A percentile compares a stretch with the other conserved stretches of the same genome.
These are phyloP conservation scores for Drosophila suboccidentalis DNA, from an alignment of 2,888 invertebrate genomes.

Conservation along the genomic window DNA sequence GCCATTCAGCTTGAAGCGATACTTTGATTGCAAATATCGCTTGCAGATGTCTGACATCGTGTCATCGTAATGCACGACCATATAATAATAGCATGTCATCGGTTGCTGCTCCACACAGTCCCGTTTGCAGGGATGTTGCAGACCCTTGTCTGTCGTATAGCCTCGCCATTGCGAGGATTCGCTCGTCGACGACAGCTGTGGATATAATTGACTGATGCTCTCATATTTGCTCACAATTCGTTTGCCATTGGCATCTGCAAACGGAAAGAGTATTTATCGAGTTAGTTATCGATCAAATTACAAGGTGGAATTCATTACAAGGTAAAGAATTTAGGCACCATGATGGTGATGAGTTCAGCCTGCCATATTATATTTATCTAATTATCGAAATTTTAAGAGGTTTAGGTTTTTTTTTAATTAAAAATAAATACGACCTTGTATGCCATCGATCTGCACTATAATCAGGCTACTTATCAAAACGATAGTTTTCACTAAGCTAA, in stretches of 20 bases:
- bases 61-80: constrained; percentile 82
- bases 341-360: too few relatives aligned
- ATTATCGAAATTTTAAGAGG: too few relatives aligned
- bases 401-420: too few relatives aligned
- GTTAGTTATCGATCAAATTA: constrained; percentile 17
- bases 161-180: constrained; percentile 72
- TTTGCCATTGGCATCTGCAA: constrained; percentile 64
- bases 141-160: constrained; percentile 59
- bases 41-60: constrained; percentile 81
- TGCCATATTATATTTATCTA: too few relatives aligned
- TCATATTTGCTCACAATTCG: constrained; percentile 71
- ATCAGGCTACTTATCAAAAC: constrained; percentile 56
- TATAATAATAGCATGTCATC: constrained; percentile 83
- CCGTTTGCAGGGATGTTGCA: constrained; percentile 81
- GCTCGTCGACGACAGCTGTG: constrained; percentile 57
- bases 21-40: constrained; percentile 72
- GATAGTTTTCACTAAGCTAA: constrained; percentile 48
- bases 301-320: not conserved
- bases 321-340: too few relatives aligned
- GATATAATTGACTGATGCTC: constrained; percentile 72
- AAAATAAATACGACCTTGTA: constrained; percentile 57
- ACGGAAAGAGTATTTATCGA: not conserved
- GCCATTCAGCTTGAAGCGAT: constrained; percentile 68
- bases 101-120: constrained; percentile 71
- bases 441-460: constrained; percentile 67